phyloP scores from a whole-genome alignment of 2,113 vertebrate species.

The Podarcis muralis region DNA sequence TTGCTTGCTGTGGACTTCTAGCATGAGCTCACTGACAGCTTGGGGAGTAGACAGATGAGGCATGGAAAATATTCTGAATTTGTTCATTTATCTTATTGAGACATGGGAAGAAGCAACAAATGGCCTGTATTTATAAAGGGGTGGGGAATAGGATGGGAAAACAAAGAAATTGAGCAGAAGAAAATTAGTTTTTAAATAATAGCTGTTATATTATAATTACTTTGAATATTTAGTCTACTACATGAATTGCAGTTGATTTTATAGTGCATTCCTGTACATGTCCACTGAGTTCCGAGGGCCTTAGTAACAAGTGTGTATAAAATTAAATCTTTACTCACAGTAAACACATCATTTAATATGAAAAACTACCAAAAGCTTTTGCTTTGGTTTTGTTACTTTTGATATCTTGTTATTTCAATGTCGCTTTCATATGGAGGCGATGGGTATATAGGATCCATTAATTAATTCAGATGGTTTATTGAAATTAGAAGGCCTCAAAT shows the following conservation, averaged over 20 bases:
- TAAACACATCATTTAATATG: not conserved
- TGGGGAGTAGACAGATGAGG: conserved; percentile 76
- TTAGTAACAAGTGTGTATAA: not conserved
- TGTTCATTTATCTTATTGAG: conserved; percentile 79
- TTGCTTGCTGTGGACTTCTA: conserved; percentile 53
- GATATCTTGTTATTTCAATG: not conserved
- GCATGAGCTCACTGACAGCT: conserved; percentile 70
- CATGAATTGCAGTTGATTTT: not conserved
- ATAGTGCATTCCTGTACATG: not conserved
- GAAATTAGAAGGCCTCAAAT: not conserved
- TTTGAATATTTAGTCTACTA: conserved; percentile 16
- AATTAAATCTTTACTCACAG: not conserved
- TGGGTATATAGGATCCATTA: not conserved
- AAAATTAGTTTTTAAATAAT: conserved; percentile 18
- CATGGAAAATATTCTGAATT: conserved; percentile 78
- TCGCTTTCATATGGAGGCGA: not conserved
- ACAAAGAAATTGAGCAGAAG: not conserved
- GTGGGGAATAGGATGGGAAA: not conserved
- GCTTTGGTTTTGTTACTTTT: not conserved
- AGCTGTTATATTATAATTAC: conserved; percentile 17
- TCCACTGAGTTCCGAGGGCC: not conserved
- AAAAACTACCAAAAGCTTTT: not conserved
- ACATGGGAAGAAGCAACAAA: conserved; percentile 61
- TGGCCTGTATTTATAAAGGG: conserved; percentile 56
- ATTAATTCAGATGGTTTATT: not conserved